phyloP scores from a whole-genome alignment of 2,797 vertebrate species.

The Sarcoramphus papa region DNA sequence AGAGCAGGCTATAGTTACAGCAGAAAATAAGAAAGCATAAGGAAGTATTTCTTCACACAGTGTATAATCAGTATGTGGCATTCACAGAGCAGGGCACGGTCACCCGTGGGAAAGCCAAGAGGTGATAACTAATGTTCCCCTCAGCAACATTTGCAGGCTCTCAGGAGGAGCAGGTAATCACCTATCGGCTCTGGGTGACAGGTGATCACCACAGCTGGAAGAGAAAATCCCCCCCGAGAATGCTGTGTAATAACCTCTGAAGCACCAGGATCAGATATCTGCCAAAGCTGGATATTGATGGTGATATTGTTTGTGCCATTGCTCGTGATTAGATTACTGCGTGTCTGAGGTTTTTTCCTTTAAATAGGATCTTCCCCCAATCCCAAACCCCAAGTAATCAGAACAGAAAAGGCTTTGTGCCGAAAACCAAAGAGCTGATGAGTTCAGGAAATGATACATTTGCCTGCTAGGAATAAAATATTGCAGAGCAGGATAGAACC shows the following conservation, averaged over 20 bases:
- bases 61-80: not conserved
- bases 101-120: not conserved
- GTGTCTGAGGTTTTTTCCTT: not conserved
- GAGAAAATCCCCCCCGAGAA: not conserved
- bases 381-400: not conserved
- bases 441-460: not conserved
- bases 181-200: not conserved
- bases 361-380: not conserved
- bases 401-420: not conserved
- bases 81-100: not conserved
- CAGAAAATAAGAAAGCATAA: not conserved
- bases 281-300: not conserved
- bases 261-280: not conserved
- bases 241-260: not conserved
- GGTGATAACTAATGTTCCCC: not conserved
- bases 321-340: not conserved
- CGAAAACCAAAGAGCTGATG: not conserved
- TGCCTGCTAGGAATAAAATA: not conserved
- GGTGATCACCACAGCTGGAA: not conserved
- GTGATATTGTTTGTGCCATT: not conserved
- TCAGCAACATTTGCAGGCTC: not conserved
- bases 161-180: not conserved
- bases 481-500: not conserved
- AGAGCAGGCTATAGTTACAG: not conserved
- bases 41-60: not conserved